phyloP scores from a whole-genome alignment of 92 coral and sea anemone species.

The Muricea muricata region DNA sequence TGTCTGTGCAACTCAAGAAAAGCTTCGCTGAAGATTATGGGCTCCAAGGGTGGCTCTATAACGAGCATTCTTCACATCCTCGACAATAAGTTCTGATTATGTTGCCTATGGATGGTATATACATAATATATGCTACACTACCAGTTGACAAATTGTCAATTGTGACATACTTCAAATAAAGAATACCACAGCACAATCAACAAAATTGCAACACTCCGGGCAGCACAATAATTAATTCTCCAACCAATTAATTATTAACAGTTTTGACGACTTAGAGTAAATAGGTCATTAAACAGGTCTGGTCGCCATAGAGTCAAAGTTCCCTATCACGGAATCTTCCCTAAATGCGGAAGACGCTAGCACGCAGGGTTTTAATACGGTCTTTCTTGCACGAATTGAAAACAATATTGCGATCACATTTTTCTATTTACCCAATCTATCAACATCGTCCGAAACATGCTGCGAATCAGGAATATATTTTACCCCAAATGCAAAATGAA shows the following conservation, averaged over 20 bases:
- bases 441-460: slow-evolving; percentile 2
- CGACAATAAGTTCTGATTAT: no score
- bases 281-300: no score
- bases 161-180: no score
- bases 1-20: not conserved
- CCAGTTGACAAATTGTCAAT: not conserved
- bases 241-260: not conserved
- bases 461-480: not conserved
- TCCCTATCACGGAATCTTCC: no score
- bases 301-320: no score
- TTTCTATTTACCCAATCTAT: not conserved
- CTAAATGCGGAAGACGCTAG: no score
- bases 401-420: not conserved
- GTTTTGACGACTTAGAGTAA: no score
- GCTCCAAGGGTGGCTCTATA: not conserved
- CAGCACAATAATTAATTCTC: not conserved
- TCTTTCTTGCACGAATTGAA: not conserved
- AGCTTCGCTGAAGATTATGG: not conserved
- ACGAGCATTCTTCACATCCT: not conserved
- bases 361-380: no score
- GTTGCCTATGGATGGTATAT: no score
- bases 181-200: not conserved
- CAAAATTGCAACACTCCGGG: no score
- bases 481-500: not conserved
- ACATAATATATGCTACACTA: not conserved